These are phyloP conservation scores for Micrastur ruficollis DNA, from an alignment of 2,797 vertebrate genomes.

Conservation along the genomic window DNA sequence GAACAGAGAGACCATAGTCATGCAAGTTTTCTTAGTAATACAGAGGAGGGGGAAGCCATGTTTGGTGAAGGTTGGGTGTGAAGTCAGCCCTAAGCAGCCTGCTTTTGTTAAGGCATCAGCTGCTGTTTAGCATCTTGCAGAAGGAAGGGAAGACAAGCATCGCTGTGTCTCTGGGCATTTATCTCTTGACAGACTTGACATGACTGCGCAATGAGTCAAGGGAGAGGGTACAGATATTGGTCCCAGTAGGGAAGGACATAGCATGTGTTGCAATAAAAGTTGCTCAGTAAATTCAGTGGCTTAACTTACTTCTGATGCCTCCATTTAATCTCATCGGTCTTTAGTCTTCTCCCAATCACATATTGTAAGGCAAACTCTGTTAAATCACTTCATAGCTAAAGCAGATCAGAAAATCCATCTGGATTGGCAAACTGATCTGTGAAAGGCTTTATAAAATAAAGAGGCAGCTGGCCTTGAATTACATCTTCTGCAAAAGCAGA, in stretches of 20 bases:
- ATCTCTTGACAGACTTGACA: neutral
- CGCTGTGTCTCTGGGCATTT: neutral
- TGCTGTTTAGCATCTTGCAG: neutral
- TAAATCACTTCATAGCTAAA: neutral
- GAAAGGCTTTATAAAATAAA: neutral
- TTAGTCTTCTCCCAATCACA: neutral
- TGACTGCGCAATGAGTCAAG: neutral
- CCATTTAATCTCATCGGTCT: neutral
- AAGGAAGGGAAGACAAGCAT: neutral
- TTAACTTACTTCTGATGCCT: neutral
- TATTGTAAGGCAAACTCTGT: neutral
- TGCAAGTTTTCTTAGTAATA: neutral
- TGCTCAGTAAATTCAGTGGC: neutral
- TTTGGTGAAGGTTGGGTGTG: neutral
- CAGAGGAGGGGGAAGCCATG: neutral
- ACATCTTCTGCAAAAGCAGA: neutral
- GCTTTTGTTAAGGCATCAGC: neutral
- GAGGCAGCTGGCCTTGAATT: neutral
- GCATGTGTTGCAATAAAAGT: neutral
- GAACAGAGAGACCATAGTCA: neutral
- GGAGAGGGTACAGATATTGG: neutral
- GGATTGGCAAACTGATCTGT: neutral
- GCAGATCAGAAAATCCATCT: neutral
- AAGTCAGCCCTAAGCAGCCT: neutral
- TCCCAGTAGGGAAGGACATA: neutral